phyloP scores from a whole-genome alignment of 1,140 invertebrate genomes.

The Sesamia nonagrioides region DNA sequence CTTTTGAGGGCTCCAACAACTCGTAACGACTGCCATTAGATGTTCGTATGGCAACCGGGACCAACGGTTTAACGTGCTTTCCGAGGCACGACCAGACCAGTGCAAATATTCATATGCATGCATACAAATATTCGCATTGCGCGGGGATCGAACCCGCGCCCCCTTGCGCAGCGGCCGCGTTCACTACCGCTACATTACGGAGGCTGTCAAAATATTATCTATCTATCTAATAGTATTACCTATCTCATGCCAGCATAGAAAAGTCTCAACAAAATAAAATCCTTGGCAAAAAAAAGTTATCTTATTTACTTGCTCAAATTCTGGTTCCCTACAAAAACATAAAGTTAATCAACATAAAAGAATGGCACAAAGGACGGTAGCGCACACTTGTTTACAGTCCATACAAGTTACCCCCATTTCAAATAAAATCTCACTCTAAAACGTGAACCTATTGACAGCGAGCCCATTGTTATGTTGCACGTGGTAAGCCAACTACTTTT shows the following conservation, averaged over 20 bases:
- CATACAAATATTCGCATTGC: too few species aligned
- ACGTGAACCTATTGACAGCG: constrained; percentile 31
- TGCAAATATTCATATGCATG: too few species aligned
- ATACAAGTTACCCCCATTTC: constrained; percentile 25
- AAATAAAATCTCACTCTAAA: constrained; percentile 36
- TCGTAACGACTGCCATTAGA: too few species aligned
- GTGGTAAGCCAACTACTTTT: constrained; percentile 38
- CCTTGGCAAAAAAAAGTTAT: not conserved
- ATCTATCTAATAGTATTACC: too few species aligned
- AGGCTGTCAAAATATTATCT: too few species aligned
- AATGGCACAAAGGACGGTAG: constrained; percentile 15
- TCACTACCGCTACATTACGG: too few species aligned
- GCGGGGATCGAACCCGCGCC: too few species aligned
- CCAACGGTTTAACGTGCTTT: too few species aligned
- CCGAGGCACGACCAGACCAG: too few species aligned
- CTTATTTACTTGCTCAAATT: not conserved
- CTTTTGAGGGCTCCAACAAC: too few species aligned
- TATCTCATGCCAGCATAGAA: not conserved
- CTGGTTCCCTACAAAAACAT: not conserved
- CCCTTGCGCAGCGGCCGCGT: too few species aligned
- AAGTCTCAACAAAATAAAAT: not conserved
- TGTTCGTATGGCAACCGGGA: too few species aligned
- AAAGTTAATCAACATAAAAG: constrained; percentile 30
- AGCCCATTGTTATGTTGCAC: constrained; percentile 46
- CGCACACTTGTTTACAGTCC: not conserved